Conservation (phyloP, 2,888 invertebrate genomes). For the Tromatobia lineatoria region DNA sequence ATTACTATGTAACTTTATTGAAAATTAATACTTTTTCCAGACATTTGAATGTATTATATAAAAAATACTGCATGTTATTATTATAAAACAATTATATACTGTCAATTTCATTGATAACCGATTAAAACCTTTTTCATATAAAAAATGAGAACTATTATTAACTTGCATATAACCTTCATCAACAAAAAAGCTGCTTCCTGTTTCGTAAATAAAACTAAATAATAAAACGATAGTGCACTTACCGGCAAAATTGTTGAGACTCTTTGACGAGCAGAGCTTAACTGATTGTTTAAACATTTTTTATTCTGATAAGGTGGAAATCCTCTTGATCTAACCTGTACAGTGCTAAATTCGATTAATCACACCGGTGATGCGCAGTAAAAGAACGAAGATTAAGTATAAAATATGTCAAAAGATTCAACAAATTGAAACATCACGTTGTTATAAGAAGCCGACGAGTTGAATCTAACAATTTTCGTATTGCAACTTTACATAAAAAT, state of each 20-base stretch:
- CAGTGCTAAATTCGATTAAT: background rate
- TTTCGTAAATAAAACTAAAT: conserved; percentile 1
- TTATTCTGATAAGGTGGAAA: background rate
- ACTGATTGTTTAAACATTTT: conserved; percentile 70
- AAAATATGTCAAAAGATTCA: background rate
- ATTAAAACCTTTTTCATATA: background rate
- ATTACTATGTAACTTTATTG: too few relatives aligned
- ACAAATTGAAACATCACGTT: background rate
- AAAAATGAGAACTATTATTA: background rate
- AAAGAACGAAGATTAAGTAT: background rate
- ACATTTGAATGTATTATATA: too few relatives aligned
- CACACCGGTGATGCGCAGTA: background rate
- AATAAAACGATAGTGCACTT: conserved; percentile 31
- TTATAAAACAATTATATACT: too few relatives aligned
- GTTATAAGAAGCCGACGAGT: background rate
- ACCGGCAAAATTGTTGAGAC: conserved; percentile 60
- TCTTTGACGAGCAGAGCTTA: conserved; percentile 59
- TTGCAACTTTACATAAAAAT: background rate
- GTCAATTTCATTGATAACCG: background rate
- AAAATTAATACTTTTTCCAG: too few relatives aligned
- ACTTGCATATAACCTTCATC: background rate
- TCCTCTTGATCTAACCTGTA: conserved; percentile 37
- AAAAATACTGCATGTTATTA: too few relatives aligned
- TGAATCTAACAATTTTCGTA: background rate
- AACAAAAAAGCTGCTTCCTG: background rate